Conservation (phyloP, 2,113 vertebrate species). For the Lophotis ruficrista region DNA sequence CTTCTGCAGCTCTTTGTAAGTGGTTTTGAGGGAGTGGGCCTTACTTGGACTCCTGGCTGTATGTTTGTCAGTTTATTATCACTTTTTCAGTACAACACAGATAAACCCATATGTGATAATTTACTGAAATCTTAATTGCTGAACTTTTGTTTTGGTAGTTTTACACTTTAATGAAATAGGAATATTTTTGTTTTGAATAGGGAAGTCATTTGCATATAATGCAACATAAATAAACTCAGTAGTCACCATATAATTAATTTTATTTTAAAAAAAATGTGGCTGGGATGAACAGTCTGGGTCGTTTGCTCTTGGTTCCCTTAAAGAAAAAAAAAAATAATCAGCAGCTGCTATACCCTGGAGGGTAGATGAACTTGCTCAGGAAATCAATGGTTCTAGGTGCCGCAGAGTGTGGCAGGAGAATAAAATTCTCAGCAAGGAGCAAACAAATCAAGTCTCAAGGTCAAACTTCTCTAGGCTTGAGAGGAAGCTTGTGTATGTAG, state of each 20-base stretch:
- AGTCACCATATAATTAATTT: neutral
- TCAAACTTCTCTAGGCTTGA: neutral
- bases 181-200: neutral
- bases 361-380: neutral
- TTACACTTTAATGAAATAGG: neutral
- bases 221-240: neutral
- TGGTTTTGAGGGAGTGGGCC: neutral
- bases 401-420: neutral
- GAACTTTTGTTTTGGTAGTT: neutral
- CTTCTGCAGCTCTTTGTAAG: neutral
- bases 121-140: neutral
- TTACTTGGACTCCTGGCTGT: neutral
- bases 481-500: neutral
- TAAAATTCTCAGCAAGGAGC: neutral
- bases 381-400: neutral
- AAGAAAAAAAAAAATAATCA: neutral
- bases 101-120: neutral
- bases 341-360: slow-evolving; percentile 12
- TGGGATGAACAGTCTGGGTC: neutral
- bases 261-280: neutral
- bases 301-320: neutral
- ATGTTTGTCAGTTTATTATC: neutral
- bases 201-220: neutral
- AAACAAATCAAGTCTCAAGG: neutral
- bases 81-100: neutral